Evolutionary conservation across 2,113 vertebrate species (phyloP).

Genomic region (Plestiodon gilberti): DNA sequence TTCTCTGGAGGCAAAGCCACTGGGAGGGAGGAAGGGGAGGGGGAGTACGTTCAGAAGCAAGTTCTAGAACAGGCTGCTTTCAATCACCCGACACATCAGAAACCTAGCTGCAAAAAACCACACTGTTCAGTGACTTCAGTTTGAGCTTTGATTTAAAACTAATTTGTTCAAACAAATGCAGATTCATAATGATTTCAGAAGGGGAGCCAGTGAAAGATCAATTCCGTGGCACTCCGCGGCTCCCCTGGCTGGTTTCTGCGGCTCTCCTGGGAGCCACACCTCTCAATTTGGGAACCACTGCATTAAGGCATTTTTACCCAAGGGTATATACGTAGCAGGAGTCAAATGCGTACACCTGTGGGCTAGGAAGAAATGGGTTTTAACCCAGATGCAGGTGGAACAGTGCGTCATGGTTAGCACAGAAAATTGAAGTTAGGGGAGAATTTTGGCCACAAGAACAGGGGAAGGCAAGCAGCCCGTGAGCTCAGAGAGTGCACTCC

Average conservation of each 20-base stretch:
- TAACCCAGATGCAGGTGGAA: no score
- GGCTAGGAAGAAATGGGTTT: no score
- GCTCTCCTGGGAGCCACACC: no score
- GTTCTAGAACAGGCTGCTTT: slow-evolving; percentile 29
- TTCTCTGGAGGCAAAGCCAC: slow-evolving; percentile 97
- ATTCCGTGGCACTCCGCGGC: no score
- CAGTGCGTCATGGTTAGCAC: no score
- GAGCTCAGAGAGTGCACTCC: background rate
- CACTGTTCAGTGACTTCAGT: slow-evolving; percentile 37
- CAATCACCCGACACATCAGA: slow-evolving; percentile 19
- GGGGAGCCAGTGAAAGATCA: background rate
- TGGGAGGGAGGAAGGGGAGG: slow-evolving; percentile 50
- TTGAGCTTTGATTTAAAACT: slow-evolving; percentile 52
- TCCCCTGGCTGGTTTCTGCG: no score
- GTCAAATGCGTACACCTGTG: no score
- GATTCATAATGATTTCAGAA: background rate
- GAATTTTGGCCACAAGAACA: background rate
- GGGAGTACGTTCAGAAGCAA: slow-evolving; percentile 45
- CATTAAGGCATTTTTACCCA: no score
- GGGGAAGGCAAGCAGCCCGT: no score
- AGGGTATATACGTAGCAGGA: no score
- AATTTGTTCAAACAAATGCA: background rate
- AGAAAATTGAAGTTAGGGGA: background rate
- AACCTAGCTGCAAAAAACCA: slow-evolving; percentile 54
- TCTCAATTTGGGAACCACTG: no score